Conservation (phyloP, 2,113 vertebrate species). For the Ariopsis seemanni region DNA sequence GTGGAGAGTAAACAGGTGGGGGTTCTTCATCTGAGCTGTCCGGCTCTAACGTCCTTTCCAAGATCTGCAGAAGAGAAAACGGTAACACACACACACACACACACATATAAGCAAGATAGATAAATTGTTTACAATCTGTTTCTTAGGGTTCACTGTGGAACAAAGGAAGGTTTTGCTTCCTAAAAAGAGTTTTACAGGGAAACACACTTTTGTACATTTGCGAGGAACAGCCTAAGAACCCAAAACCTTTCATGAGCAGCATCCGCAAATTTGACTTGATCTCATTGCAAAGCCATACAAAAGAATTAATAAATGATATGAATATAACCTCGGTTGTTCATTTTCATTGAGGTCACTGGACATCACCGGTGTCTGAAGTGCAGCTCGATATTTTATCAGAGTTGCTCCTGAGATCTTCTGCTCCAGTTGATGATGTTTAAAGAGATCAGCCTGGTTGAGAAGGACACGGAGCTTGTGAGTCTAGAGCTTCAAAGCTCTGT, state of each 20-base stretch:
- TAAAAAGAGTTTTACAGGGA: background rate
- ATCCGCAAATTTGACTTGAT: background rate
- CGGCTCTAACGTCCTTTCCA: conserved; percentile 91
- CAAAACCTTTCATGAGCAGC: background rate
- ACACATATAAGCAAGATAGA: background rate
- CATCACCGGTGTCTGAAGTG: background rate
- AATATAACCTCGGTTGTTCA: background rate
- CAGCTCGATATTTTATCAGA: background rate
- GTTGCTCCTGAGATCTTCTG: background rate
- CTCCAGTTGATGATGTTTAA: background rate
- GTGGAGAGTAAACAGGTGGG: conserved; percentile 91
- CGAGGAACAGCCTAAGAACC: too few species aligned
- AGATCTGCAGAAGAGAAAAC: conserved; percentile 70
- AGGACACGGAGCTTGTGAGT: background rate
- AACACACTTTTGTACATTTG: background rate
- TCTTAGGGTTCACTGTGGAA: background rate
- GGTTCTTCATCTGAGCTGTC: conserved; percentile 96
- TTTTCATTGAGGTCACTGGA: background rate
- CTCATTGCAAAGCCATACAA: background rate
- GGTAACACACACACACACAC: background rate
- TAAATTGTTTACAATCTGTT: background rate
- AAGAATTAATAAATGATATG: background rate
- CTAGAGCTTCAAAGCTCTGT: background rate
- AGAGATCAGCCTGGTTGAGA: background rate
- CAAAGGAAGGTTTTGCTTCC: background rate